A percentile compares a stretch with the other conserved stretches of the same genome.
phyloP scores from a whole-genome alignment of 2,113 vertebrate species.

The Marmota monax region DNA sequence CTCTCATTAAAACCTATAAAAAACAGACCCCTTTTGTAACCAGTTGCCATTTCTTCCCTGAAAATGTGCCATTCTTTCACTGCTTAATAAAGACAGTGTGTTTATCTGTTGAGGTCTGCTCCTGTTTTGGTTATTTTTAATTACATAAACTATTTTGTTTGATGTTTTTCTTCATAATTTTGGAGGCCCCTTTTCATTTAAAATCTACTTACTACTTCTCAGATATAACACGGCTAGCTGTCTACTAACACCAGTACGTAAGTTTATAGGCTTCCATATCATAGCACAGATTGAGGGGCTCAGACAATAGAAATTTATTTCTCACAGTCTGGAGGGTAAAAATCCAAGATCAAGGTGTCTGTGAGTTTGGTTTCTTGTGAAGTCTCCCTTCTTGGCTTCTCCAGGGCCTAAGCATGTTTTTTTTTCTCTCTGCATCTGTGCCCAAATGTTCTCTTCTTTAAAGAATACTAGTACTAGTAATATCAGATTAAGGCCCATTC shows the following conservation, averaged over 20 bases:
- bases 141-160: neutral
- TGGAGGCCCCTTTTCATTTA: neutral
- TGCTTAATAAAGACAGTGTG: too few species aligned
- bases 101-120: too few species aligned
- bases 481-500: neutral
- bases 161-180: neutral
- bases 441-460: neutral
- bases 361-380: neutral
- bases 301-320: neutral
- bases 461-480: neutral
- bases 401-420: too few species aligned
- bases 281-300: neutral
- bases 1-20: too few species aligned
- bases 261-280: neutral
- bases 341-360: neutral
- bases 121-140: too few species aligned
- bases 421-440: neutral
- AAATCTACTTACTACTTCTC: neutral
- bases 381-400: neutral
- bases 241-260: neutral
- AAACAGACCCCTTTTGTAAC: too few species aligned
- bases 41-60: too few species aligned
- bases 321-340: neutral
- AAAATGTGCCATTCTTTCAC: too few species aligned
- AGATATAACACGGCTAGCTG: neutral